A percentile compares a stretch with the other conserved stretches of the same genome.
Conservation (phyloP, 2,113 vertebrate species). For the Rhynchomys soricoides region DNA sequence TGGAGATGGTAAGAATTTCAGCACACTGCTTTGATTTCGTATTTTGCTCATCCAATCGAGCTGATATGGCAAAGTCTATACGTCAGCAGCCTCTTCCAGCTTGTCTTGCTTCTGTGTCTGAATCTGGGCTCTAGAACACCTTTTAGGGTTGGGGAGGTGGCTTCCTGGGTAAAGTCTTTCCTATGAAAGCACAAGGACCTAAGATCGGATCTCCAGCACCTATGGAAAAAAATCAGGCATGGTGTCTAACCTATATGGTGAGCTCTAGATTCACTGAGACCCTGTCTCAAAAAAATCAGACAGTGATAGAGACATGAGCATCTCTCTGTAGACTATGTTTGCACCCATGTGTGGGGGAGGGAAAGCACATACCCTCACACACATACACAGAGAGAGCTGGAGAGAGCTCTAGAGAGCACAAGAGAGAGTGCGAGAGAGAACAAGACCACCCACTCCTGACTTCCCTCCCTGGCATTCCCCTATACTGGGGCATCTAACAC, state of each 20-base stretch:
- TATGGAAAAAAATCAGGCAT: background rate
- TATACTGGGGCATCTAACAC: too few species aligned
- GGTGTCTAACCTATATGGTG: background rate
- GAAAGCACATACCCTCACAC: background rate
- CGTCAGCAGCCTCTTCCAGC: slow-evolving; percentile 9
- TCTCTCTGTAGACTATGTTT: background rate
- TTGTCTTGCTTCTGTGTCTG: slow-evolving; percentile 4
- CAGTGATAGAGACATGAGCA: background rate
- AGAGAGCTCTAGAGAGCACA: background rate
- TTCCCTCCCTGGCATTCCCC: too few species aligned
- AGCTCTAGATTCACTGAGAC: background rate
- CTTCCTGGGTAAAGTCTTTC: background rate
- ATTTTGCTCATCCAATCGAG: slow-evolving; percentile 41
- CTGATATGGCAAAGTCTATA: background rate
- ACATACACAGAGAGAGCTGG: background rate
- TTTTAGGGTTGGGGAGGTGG: background rate
- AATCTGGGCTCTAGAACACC: background rate
- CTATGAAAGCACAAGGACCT: too few species aligned
- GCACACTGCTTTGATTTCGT: slow-evolving; percentile 61
- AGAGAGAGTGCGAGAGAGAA: background rate
- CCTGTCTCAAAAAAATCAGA: background rate
- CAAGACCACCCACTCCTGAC: too few species aligned
- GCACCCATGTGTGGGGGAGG: too few species aligned
- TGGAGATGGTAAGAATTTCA: slow-evolving; percentile 50
- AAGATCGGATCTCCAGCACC: background rate